These are phyloP conservation scores for Paralvinella palmiformis DNA, from an alignment of 1,140 invertebrate species.

Conservation along the genomic window DNA sequence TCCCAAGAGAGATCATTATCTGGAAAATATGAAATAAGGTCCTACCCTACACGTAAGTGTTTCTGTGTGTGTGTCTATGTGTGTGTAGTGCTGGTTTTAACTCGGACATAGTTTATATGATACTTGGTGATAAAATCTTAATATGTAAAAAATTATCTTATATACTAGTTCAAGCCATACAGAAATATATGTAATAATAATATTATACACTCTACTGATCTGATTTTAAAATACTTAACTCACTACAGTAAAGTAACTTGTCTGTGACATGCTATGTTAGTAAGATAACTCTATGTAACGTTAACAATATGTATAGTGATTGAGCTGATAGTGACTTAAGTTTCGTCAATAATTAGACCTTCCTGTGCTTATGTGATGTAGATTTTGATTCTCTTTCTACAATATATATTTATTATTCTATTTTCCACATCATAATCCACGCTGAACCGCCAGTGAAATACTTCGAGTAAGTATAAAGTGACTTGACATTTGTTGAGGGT, in stretches of 20 bases:
- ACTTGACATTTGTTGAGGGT: not conserved
- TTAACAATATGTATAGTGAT: no score
- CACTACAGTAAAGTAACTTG: not conserved
- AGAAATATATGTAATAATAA: not conserved
- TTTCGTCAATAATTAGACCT: not conserved
- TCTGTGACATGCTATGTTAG: no score
- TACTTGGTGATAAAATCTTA: not conserved
- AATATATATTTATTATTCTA: constrained; percentile 21
- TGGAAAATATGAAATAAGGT: constrained; percentile 76
- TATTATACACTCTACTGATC: not conserved
- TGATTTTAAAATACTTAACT: not conserved
- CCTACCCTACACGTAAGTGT: constrained; percentile 75
- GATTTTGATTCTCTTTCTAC: not conserved
- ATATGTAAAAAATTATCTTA: not conserved
- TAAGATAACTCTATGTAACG: no score
- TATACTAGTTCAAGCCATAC: not conserved
- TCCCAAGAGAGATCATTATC: constrained; percentile 86
- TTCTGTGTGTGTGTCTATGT: not conserved
- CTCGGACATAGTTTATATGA: no score
- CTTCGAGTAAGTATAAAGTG: constrained; percentile 44
- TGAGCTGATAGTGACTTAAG: no score
- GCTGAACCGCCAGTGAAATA: constrained; percentile 40
- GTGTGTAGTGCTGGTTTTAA: no score
- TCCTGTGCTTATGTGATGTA: not conserved
- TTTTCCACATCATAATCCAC: constrained; percentile 2